Conservation (phyloP, 2,797 vertebrate genomes). For the Muscicapa comitata region DNA sequence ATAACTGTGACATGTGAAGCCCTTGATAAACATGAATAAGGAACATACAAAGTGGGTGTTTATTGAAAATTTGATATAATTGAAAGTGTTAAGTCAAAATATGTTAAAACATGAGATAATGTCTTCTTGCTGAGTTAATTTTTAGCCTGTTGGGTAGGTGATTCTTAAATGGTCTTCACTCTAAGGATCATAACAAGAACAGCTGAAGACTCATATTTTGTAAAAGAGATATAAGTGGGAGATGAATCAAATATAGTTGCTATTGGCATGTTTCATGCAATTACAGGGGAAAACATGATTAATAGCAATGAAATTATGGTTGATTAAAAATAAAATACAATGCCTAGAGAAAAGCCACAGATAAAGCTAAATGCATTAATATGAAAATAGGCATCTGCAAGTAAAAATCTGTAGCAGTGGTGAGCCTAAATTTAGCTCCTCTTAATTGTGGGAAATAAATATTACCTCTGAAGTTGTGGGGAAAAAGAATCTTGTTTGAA, state of each 20-base stretch:
- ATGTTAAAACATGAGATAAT: neutral
- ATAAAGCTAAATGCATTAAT: neutral
- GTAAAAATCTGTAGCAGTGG: neutral
- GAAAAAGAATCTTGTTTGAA: neutral
- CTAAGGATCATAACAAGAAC: neutral
- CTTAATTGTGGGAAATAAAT: neutral
- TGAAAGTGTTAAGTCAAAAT: neutral
- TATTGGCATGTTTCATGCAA: neutral
- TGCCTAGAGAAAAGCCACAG: neutral
- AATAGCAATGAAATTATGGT: neutral
- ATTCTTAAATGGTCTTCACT: neutral
- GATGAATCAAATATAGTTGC: neutral
- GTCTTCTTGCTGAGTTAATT: neutral
- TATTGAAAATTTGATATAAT: neutral
- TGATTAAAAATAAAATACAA: slow-evolving; percentile 6
- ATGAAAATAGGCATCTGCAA: neutral
- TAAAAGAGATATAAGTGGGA: neutral
- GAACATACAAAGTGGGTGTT: neutral
- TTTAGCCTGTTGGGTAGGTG: neutral
- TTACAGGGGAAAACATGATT: neutral
- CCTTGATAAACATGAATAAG: neutral
- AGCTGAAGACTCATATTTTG: neutral
- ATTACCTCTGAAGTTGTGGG: neutral
- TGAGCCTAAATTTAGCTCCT: neutral
- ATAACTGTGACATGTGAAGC: neutral